phyloP scores from a whole-genome alignment of 2,113 vertebrate species.

The Nymphicus hollandicus region DNA sequence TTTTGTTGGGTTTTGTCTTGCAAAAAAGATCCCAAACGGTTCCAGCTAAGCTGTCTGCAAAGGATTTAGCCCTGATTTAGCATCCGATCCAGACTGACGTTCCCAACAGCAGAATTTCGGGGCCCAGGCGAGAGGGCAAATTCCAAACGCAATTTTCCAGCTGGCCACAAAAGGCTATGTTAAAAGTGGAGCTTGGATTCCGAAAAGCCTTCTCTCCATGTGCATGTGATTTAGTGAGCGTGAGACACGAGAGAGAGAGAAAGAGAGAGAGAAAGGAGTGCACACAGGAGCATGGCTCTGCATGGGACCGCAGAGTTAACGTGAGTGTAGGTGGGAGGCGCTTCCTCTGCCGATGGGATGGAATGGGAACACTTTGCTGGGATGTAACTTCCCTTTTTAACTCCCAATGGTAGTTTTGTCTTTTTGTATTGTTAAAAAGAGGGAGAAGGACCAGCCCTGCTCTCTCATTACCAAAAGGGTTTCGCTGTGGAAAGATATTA shows the following conservation, averaged over 20 bases:
- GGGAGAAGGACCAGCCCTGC: constrained; percentile 15
- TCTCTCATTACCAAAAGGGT: constrained; percentile 26
- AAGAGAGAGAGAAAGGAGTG: constrained; percentile 57
- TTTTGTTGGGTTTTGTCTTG: not conserved
- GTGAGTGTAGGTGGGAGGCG: constrained; percentile 39
- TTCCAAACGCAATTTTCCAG: constrained; percentile 45
- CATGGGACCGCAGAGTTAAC: not conserved
- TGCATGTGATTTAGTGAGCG: constrained; percentile 62
- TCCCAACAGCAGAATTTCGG: not conserved
- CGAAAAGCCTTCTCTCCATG: constrained; percentile 66
- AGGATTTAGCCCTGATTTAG: not conserved
- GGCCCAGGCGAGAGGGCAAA: not conserved
- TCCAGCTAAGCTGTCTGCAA: constrained; percentile 27
- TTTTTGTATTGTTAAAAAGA: not conserved
- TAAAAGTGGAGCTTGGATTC: constrained; percentile 51
- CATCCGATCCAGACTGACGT: not conserved
- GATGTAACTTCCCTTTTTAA: constrained; percentile 4
- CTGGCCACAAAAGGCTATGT: constrained; percentile 59
- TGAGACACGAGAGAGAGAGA: constrained; percentile 63
- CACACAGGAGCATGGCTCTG: constrained; percentile 51
- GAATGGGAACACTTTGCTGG: constrained; percentile 46
- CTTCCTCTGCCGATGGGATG: constrained; percentile 45
- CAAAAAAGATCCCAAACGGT: not conserved
- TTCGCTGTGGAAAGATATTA: constrained; percentile 57
- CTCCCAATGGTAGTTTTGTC: not conserved